phyloP scores from a whole-genome alignment of 2,888 invertebrate species.

The Ptychoptera albimana region DNA sequence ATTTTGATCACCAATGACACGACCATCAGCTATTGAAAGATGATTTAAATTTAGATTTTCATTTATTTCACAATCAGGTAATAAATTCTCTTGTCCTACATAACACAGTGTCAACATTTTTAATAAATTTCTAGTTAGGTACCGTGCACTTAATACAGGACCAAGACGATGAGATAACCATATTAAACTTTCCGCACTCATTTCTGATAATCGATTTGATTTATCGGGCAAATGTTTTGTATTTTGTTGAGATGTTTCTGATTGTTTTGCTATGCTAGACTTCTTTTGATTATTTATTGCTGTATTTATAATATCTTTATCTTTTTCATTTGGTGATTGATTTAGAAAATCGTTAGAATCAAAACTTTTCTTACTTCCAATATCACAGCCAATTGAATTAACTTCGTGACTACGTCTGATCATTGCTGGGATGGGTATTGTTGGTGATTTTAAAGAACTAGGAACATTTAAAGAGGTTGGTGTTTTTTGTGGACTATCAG shows the following conservation, averaged over 20 bases:
- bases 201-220: slow-evolving; percentile 56
- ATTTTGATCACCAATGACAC: slow-evolving; percentile 61
- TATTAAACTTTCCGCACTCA: slow-evolving; percentile 73
- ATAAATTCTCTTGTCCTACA: slow-evolving; percentile 63
- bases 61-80: slow-evolving; percentile 28
- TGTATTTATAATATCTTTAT: slow-evolving; percentile 1
- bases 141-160: slow-evolving; percentile 82
- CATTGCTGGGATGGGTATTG: slow-evolving; percentile 48
- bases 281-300: slow-evolving; percentile 4
- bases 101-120: slow-evolving; percentile 91
- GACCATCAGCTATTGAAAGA: slow-evolving; percentile 46
- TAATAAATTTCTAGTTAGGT: slow-evolving; percentile 77
- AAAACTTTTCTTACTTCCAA: slow-evolving; percentile 42
- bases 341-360: slow-evolving; percentile 27
- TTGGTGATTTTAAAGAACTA: slow-evolving; percentile 40
- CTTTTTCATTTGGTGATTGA: slow-evolving; percentile 15
- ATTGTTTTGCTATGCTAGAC: background rate
- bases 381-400: slow-evolving; percentile 43
- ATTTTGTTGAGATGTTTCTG: slow-evolving; percentile 3
- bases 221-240: slow-evolving; percentile 14
- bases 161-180: slow-evolving; percentile 90
- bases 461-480: slow-evolving; percentile 11
- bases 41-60: slow-evolving; percentile 36
- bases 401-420: slow-evolving; percentile 32
- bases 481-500: slow-evolving; percentile 15